Percentiles rank a stretch among this genome's conserved stretches.
These are phyloP conservation scores for Aptenodytes patagonicus DNA, from an alignment of 2,113 vertebrate genomes.

Conservation along the genomic window DNA sequence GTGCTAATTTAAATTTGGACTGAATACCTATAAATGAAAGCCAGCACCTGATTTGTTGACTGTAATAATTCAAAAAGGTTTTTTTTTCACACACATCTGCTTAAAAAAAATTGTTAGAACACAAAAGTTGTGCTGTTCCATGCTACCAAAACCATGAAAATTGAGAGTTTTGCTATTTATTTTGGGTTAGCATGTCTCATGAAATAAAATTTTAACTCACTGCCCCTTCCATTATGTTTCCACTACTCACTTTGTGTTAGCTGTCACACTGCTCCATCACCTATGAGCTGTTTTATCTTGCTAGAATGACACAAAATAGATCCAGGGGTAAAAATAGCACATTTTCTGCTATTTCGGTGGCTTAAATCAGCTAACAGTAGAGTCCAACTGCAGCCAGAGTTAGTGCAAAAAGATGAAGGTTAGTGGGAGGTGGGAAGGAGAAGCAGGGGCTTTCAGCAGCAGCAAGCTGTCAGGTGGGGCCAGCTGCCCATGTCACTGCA, in stretches of 20 bases:
- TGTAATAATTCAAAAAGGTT: background rate
- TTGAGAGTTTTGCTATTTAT: background rate
- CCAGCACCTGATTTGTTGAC: background rate
- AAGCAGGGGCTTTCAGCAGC: background rate
- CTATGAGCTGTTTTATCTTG: background rate
- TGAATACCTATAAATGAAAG: background rate
- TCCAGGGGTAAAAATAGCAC: background rate
- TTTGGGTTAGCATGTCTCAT: background rate
- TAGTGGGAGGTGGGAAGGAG: background rate
- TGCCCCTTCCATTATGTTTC: background rate
- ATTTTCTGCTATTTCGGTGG: background rate
- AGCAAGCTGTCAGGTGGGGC: background rate
- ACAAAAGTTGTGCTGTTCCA: background rate
- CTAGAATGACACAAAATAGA: background rate
- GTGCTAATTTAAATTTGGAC: background rate
- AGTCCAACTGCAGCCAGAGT: background rate
- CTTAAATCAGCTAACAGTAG: background rate
- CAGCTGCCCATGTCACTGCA: no score
- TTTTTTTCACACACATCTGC: background rate
- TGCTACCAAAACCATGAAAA: background rate
- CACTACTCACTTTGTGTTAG: background rate
- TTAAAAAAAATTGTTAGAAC: background rate
- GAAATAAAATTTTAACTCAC: background rate
- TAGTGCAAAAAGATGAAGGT: background rate
- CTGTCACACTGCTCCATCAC: background rate